phyloP scores from a whole-genome alignment of 2,888 invertebrate genomes.

The Maniola hyperantus region DNA sequence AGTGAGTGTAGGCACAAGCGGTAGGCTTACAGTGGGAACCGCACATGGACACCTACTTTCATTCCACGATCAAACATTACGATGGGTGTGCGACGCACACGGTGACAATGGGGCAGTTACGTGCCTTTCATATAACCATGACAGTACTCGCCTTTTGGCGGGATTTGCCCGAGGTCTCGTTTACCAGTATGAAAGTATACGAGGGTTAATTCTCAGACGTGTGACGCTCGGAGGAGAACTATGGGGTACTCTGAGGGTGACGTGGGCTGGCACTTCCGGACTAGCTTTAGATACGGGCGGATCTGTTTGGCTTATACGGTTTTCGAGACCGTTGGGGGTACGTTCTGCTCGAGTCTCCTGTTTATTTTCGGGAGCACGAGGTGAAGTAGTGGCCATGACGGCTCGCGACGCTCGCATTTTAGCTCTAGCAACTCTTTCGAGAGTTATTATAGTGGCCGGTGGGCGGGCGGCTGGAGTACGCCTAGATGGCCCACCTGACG shows the following conservation, averaged over 20 bases:
- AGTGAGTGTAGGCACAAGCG: conserved; percentile 85
- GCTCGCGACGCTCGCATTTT: conserved; percentile 84
- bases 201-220: conserved; percentile 77
- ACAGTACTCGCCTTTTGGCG: conserved; percentile 92
- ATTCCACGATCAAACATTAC: conserved; percentile 89
- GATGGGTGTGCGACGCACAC: conserved; percentile 91
- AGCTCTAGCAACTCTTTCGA: conserved; percentile 96
- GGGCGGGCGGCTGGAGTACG: conserved; percentile 76
- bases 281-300: conserved; percentile 93
- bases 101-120: conserved; percentile 90
- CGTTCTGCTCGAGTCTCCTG: conserved; percentile 95
- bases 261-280: conserved; percentile 75
- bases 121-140: conserved; percentile 92
- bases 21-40: conserved; percentile 95
- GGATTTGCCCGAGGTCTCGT: conserved; percentile 90
- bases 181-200: conserved; percentile 93
- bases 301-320: conserved; percentile 96
- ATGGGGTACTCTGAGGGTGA: conserved; percentile 73
- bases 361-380: conserved; percentile 97
- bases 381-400: conserved; percentile 86
- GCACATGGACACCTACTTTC: conserved; percentile 95
- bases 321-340: conserved; percentile 93
- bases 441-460: conserved; percentile 84
- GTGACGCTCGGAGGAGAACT: conserved; percentile 76
- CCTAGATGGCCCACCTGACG: conserved; percentile 88